Percentiles rank a stretch among this genome's conserved stretches.
Evolutionary conservation across 2,113 vertebrate genomes (phyloP).

Genomic region (Onychostruthus taczanowskii): DNA sequence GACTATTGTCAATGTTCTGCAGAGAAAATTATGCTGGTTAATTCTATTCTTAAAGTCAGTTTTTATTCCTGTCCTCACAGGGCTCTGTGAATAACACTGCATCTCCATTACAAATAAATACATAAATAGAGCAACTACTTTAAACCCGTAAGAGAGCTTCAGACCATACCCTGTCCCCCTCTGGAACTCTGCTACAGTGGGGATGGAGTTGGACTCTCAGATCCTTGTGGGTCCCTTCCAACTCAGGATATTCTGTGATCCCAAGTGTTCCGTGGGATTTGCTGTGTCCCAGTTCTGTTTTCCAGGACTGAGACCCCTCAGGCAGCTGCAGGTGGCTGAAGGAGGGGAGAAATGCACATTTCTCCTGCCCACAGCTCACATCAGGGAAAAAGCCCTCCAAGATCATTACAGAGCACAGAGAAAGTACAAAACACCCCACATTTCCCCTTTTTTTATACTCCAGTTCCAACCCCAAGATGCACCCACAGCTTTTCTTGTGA

Average conservation of each 20-base stretch:
- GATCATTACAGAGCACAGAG: neutral
- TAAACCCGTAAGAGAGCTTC: neutral
- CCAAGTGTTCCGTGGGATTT: neutral
- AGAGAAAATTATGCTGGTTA: neutral
- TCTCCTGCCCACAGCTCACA: neutral
- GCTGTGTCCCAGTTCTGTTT: neutral
- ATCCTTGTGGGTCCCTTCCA: neutral
- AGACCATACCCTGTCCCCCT: neutral
- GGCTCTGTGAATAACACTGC: neutral
- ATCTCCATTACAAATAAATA: neutral
- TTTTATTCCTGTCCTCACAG: neutral
- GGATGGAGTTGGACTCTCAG: neutral
- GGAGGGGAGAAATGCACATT: neutral
- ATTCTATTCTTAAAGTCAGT: neutral
- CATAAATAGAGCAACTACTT: neutral
- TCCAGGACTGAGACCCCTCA: too few relatives aligned
- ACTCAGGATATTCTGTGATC: neutral
- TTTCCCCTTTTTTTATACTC: neutral
- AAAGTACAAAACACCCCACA: rapidly evolving
- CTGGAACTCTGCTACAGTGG: rapidly evolving
- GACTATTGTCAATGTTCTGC: neutral
- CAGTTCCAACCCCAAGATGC: neutral
- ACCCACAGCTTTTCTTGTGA: neutral
- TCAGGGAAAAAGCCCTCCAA: neutral
- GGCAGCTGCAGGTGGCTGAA: neutral